Percentiles rank a stretch among this genome's conserved stretches.
These are phyloP conservation scores for Cactoblastis cactorum DNA, from an alignment of 2,888 invertebrate genomes.

Conservation along the genomic window DNA sequence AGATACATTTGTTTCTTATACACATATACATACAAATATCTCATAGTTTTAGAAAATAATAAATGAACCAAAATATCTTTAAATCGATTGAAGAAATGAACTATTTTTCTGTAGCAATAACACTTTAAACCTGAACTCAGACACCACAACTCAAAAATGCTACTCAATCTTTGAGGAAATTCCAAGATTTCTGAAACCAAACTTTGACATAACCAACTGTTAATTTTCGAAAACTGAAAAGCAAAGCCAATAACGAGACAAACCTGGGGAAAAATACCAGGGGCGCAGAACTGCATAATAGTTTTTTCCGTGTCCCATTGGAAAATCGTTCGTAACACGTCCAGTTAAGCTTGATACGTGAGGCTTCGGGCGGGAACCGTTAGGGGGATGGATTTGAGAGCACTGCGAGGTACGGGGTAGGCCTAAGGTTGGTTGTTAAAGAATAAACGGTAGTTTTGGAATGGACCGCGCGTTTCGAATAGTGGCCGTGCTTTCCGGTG, in stretches of 20 bases:
- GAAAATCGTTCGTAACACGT: constrained; percentile 27
- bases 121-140: too few relatives aligned
- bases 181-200: too few relatives aligned
- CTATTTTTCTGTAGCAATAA: too few relatives aligned
- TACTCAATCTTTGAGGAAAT: too few relatives aligned
- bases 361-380: neutral
- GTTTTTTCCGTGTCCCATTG: constrained; percentile 30
- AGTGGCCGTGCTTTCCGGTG: constrained; percentile 39
- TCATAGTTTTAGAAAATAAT: too few relatives aligned
- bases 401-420: constrained; percentile 18
- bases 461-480: constrained; percentile 37
- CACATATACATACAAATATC: too few relatives aligned
- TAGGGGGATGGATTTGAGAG: neutral
- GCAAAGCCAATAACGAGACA: constrained; percentile 25
- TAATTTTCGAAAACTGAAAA: constrained; percentile 9
- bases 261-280: constrained; percentile 29
- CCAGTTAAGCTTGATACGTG: constrained; percentile 24
- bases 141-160: too few relatives aligned
- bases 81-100: too few relatives aligned
- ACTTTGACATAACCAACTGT: neutral
- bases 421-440: too few relatives aligned
- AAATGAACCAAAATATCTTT: too few relatives aligned
- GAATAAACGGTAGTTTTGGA: constrained; percentile 29
- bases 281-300: constrained; percentile 33
- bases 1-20: too few relatives aligned